These are phyloP conservation scores for Ondatra zibethicus DNA, from an alignment of 2,113 vertebrate genomes.

Conservation along the genomic window DNA sequence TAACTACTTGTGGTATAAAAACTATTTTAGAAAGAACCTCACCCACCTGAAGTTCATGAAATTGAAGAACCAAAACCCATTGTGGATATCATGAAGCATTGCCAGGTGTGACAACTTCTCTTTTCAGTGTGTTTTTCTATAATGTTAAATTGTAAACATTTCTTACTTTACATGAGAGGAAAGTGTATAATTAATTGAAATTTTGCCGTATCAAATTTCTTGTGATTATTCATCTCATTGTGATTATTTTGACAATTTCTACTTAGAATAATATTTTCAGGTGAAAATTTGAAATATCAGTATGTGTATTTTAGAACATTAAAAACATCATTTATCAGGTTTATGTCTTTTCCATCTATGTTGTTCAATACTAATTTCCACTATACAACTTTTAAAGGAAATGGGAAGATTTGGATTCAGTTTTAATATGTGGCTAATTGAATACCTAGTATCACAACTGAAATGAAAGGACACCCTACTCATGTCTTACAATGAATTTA, in stretches of 20 bases:
- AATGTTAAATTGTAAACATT: conserved; percentile 19
- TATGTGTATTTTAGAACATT: conserved; percentile 47
- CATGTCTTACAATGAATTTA: not conserved
- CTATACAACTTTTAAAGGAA: conserved; percentile 1
- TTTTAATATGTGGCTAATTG: conserved; percentile 46
- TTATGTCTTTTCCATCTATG: conserved; percentile 26
- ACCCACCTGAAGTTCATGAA: conserved; percentile 73
- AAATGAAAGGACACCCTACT: conserved; percentile 8
- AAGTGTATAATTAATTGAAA: conserved; percentile 30
- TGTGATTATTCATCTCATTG: not conserved
- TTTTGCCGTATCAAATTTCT: not conserved
- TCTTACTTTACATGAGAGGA: conserved; percentile 15
- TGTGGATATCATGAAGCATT: conserved; percentile 85
- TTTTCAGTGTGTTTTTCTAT: not conserved
- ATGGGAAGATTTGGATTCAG: conserved; percentile 14
- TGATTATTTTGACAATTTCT: conserved; percentile 54
- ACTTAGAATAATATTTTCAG: conserved; percentile 17
- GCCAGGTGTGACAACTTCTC: conserved; percentile 86
- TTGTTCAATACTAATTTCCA: conserved; percentile 18
- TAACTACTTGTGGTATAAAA: conserved; percentile 55
- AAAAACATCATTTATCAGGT: conserved; percentile 15
- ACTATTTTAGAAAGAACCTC: conserved; percentile 69
- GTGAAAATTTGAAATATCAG: conserved; percentile 28
- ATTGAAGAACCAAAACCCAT: conserved; percentile 80
- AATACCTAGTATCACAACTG: not conserved